Base-by-base conservation (phyloP, 1,140 invertebrate species). In the Eumaeus atala region DNA sequence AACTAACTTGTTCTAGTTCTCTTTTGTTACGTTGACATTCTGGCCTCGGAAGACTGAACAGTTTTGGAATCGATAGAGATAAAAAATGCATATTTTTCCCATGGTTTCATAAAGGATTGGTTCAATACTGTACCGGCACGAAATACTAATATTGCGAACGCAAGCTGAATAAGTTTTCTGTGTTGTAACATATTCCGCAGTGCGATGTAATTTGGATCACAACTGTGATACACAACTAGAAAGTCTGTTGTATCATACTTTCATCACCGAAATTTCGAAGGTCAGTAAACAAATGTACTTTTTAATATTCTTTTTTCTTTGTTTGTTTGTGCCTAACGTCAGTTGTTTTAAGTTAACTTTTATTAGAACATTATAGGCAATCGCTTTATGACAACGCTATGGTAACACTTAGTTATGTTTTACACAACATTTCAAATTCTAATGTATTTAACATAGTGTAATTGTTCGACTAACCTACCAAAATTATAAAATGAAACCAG, bases 1-100 rank as follows among this genome's bases (percentile, higher is more conserved):
- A 44, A 61, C 60, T 66, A 74, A 77, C 70, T 66, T 61, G 69
- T 69, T 77, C 50, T 48, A 48, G 52, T 57, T 57, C 48, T 70
- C 65, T 65, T 59, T 59, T 53, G 58, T 67, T 67, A 68, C 62
- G 44, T 47, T 63, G 64, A 64, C 51, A 62, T 59, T 52, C 53
- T 56, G 44, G 60, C 66, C 54, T 54, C 54, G 48, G 51, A 40
- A 34, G 58, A 57, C 37, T 53, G 57, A 56, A 65, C 58, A 48
- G 59, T 48, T 70, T 61, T 65, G 63, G 61, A 80, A 85, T 83
- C 82, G 67, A 85, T 83, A 77, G 70, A 72, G 72, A 74, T 82
- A 81, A 85, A 85, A 85, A 85, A 85, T 83, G 82, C 79, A 85
- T 85, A 83, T 81, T 84, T 82, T 72, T 64, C 67, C 72, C 71